phyloP scores from a whole-genome alignment of 2,888 invertebrate species.

The Andrena flavipes region DNA sequence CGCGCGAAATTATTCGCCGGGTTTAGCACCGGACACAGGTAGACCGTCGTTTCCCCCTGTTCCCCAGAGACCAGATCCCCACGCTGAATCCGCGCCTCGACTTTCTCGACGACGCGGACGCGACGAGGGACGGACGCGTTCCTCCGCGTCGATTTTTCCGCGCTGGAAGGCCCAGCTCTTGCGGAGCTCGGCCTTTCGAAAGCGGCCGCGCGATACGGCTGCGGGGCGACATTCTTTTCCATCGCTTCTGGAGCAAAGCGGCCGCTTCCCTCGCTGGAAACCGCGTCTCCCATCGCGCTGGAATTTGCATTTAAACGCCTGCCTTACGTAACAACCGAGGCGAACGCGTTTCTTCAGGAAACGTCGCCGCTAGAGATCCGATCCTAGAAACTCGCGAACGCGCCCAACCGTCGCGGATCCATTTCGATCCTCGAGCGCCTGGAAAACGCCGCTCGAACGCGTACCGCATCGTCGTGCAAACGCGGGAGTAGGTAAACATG shows the following conservation, averaged over 20 bases:
- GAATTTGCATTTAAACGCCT: conserved; percentile 77
- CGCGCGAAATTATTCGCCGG: too few relatives aligned
- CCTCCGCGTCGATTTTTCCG: conserved; percentile 51
- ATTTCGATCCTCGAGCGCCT: conserved; percentile 3
- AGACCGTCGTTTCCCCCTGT: conserved; percentile 26
- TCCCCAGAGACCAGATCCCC: not conserved
- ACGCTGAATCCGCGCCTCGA: not conserved
- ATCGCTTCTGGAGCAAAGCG: conserved; percentile 66
- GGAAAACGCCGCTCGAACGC: not conserved
- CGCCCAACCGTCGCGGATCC: not conserved
- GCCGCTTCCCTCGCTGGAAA: conserved; percentile 63
- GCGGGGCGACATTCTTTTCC: conserved; percentile 74
- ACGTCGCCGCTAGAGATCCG: conserved; percentile 65
- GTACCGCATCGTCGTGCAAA: not conserved
- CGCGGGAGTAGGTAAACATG: not conserved
- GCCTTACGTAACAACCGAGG: conserved; percentile 72
- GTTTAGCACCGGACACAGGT: conserved; percentile 19
- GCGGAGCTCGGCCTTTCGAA: conserved; percentile 62
- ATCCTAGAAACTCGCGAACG: conserved; percentile 36
- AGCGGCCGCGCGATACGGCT: conserved; percentile 49
- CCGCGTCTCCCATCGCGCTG: conserved; percentile 69
- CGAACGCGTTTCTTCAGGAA: conserved; percentile 77
- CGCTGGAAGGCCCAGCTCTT: conserved; percentile 27
- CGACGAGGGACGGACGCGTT: conserved; percentile 15
- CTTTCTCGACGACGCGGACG: conserved; percentile 35